A percentile compares a stretch with the other conserved stretches of the same genome.
These are phyloP conservation scores for Scolopax bukidnonensis DNA, from an alignment of 2,797 vertebrate genomes.

Conservation along the genomic window DNA sequence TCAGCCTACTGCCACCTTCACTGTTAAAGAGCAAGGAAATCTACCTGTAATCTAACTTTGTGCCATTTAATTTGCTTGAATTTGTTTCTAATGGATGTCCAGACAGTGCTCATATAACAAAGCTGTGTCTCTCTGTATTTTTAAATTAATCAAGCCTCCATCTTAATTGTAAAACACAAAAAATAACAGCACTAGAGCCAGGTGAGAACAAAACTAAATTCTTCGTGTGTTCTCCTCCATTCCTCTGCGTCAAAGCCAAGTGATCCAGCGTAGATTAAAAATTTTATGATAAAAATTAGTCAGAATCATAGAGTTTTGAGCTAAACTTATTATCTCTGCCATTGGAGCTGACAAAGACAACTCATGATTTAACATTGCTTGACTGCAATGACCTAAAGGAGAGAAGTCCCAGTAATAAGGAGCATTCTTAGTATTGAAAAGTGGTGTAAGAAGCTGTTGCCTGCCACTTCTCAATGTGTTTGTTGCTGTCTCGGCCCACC, in stretches of 20 bases:
- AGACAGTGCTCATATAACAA: neutral
- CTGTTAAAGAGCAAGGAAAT: neutral
- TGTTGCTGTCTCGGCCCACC: neutral
- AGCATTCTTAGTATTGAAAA: neutral
- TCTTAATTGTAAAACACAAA: neutral
- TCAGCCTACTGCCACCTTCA: neutral
- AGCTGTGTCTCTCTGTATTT: neutral
- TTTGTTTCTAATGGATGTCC: neutral
- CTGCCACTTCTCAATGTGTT: neutral
- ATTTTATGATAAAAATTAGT: neutral
- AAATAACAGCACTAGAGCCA: neutral
- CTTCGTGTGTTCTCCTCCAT: accelerated
- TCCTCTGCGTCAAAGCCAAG: neutral
- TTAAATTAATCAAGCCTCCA: neutral
- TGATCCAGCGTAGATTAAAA: neutral
- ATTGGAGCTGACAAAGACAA: neutral
- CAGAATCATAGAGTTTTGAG: neutral
- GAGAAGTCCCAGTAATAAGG: neutral
- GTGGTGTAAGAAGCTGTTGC: neutral
- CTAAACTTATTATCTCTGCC: neutral
- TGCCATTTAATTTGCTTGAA: neutral
- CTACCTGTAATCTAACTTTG: neutral
- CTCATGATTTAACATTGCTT: neutral
- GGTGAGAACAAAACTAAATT: neutral
- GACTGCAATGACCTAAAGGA: neutral